Evolutionary conservation across 2,888 invertebrate species (phyloP).

Genomic region (Lordiphosa fenestrarum): DNA sequence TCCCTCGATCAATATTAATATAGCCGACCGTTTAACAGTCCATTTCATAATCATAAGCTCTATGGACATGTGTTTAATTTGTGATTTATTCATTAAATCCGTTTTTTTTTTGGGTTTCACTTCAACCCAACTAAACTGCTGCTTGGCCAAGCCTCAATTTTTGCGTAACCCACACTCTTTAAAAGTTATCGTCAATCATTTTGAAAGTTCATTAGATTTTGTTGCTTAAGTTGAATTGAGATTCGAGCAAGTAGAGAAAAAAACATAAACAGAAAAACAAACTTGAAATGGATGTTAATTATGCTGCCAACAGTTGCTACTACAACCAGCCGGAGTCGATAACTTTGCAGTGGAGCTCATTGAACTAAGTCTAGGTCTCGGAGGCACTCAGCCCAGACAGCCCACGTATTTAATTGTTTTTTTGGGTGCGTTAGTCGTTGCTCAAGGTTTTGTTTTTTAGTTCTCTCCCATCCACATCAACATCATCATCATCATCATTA

Average conservation of each 20-base stretch:
- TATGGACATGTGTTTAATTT: no score
- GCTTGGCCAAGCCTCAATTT: conserved; percentile 24
- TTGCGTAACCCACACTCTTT: conserved; percentile 24
- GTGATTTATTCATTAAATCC: no score
- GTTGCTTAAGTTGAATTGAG: conserved; percentile 43
- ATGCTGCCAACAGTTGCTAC: conserved; percentile 52
- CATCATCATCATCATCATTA: conserved; percentile 7
- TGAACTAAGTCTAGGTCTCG: conserved; percentile 60
- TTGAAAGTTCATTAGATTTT: conserved; percentile 48
- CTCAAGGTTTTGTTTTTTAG: conserved; percentile 21
- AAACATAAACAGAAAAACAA: conserved; percentile 23
- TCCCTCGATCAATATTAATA: no score
- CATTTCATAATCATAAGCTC: no score
- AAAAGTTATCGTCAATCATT: conserved; percentile 29
- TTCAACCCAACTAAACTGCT: no score
- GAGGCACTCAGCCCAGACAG: conserved; percentile 26
- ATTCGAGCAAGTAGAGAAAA: conserved; percentile 33
- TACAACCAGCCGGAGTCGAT: conserved; percentile 37
- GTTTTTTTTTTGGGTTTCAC: no score
- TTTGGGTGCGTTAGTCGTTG: conserved; percentile 29
- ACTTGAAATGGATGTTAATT: conserved; percentile 58
- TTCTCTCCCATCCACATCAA: background rate
- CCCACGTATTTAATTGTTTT: conserved; percentile 12
- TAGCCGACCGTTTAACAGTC: no score
- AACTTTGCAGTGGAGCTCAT: conserved; percentile 46